Percentiles rank a stretch among this genome's conserved stretches.
Evolutionary conservation across 2,797 vertebrate species (phyloP).

Genomic region (Cercopithecus diana): DNA sequence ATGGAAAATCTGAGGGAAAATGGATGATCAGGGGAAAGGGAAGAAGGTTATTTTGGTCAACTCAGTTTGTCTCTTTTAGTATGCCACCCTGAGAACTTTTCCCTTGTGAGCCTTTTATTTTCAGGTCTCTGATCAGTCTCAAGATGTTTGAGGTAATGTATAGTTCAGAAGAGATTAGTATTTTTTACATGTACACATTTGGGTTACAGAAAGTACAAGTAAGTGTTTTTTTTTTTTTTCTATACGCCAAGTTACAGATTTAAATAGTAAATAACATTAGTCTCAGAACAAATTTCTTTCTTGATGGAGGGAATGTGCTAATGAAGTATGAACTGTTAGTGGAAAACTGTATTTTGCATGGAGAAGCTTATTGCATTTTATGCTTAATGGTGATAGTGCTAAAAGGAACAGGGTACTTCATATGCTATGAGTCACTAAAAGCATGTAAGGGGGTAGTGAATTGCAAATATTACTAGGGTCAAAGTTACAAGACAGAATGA

Average conservation of each 20-base stretch:
- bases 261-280: constrained; percentile 28
- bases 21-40: neutral
- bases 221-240: neutral
- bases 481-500: neutral
- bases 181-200: neutral
- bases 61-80: neutral
- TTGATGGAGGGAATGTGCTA: neutral
- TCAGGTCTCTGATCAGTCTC: constrained; percentile 1
- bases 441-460: neutral
- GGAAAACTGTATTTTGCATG: neutral
- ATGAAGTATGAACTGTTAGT: constrained; percentile 32
- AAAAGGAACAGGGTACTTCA: neutral
- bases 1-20: constrained; percentile 9
- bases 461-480: neutral
- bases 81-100: neutral
- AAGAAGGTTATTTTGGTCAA: neutral
- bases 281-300: neutral
- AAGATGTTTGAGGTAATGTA: neutral
- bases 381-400: neutral
- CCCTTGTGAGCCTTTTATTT: neutral
- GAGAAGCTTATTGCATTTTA: neutral
- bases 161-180: neutral
- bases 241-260: neutral
- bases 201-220: neutral
- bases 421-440: neutral